phyloP scores from a whole-genome alignment of 2,797 vertebrate genomes.

The Threskiornis aethiopicus region DNA sequence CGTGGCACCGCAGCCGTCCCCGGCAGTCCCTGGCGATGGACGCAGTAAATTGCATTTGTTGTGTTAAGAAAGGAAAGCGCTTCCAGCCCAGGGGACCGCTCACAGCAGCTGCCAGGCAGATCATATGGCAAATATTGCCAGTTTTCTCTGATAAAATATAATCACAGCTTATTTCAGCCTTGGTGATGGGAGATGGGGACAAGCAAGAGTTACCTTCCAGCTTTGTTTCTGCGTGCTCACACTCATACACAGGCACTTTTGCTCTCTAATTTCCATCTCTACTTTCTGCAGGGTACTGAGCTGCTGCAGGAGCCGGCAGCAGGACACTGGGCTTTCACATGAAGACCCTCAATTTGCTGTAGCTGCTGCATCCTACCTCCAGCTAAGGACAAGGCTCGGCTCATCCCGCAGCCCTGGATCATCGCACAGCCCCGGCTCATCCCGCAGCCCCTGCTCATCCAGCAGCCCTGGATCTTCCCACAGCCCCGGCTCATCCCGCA shows the following conservation, averaged over 20 bases:
- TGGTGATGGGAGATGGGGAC: background rate
- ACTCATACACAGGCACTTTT: rapidly evolving
- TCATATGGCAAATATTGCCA: background rate
- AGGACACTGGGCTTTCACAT: background rate
- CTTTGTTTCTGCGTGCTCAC: background rate
- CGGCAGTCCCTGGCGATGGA: rapidly evolving
- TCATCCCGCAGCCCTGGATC: background rate
- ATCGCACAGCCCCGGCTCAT: rapidly evolving
- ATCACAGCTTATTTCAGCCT: background rate
- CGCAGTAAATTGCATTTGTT: background rate
- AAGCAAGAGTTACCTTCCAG: background rate
- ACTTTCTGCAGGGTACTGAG: background rate
- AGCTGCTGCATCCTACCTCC: background rate
- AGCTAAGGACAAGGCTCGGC: background rate
- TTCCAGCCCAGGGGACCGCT: background rate
- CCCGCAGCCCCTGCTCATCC: rapidly evolving
- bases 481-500: rapidly evolving
- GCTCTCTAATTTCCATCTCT: background rate
- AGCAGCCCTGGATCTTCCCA: no score
- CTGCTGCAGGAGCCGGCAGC: background rate
- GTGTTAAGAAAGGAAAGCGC: background rate
- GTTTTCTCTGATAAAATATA: background rate
- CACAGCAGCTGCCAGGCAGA: background rate
- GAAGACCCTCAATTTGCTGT: background rate
- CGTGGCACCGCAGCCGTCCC: rapidly evolving